phyloP scores from a whole-genome alignment of 2,797 vertebrate genomes.

The Leptodactylus fallax region DNA sequence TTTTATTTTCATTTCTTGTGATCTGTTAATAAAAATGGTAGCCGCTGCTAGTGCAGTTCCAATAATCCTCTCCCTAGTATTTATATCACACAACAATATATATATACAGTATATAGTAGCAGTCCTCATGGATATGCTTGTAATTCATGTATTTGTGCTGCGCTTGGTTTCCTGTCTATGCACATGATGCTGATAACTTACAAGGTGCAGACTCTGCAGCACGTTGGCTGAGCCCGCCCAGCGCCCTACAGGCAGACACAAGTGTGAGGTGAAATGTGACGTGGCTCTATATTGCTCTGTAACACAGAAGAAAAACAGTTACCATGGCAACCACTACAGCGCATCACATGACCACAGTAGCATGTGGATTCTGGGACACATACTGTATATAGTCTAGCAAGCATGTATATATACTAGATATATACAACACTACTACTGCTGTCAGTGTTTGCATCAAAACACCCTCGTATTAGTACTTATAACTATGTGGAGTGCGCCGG shows the following conservation, averaged over 20 bases:
- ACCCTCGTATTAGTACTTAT: background rate
- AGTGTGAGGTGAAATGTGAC: constrained; percentile 51
- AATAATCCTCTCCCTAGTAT: too few relatives aligned
- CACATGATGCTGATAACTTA: background rate
- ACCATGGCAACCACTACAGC: constrained; percentile 63
- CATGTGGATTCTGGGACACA: constrained; percentile 49
- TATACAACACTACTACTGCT: background rate
- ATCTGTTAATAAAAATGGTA: too few relatives aligned
- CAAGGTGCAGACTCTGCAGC: constrained; percentile 8
- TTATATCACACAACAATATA: too few relatives aligned
- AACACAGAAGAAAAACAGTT: constrained; percentile 43
- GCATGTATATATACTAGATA: background rate
- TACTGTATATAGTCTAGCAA: background rate
- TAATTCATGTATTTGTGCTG: too few relatives aligned
- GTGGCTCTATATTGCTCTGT: constrained; percentile 50
- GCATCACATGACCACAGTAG: constrained; percentile 52
- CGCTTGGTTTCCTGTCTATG: background rate
- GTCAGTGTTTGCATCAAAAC: background rate
- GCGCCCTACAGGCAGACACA: constrained; percentile 34
- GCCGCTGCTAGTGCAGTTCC: too few relatives aligned
- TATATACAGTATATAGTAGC: too few relatives aligned
- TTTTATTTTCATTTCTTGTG: too few relatives aligned
- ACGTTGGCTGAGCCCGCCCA: constrained; percentile 18
- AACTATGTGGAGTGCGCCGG: background rate
- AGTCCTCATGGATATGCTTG: too few relatives aligned